A percentile compares a stretch with the other conserved stretches of the same genome.
Conservation (phyloP, 2,888 invertebrate species). For the Tachina fera region DNA sequence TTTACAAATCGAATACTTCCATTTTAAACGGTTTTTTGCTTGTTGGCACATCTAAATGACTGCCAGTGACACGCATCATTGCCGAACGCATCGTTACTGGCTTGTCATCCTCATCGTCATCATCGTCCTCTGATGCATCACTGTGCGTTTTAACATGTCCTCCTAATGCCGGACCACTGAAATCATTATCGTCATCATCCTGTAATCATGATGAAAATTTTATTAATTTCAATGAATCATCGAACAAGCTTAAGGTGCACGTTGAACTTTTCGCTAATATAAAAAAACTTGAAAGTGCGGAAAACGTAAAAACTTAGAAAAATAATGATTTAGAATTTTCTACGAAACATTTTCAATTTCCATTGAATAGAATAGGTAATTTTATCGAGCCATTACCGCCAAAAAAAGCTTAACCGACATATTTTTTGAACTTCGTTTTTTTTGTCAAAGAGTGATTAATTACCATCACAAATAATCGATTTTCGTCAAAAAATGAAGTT, state of each 20-base stretch:
- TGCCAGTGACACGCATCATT: slow-evolving; percentile 74
- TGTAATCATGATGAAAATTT: slow-evolving; percentile 61
- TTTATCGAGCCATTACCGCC: too few relatives aligned
- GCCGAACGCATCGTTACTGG: slow-evolving; percentile 82
- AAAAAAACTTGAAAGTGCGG: neutral
- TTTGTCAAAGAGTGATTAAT: too few relatives aligned
- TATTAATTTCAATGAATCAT: slow-evolving; percentile 4
- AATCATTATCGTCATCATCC: slow-evolving; percentile 83
- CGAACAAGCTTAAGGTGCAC: slow-evolving; percentile 12
- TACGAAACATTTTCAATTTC: too few relatives aligned
- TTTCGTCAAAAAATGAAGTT: too few relatives aligned
- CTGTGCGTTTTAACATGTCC: slow-evolving; percentile 82
- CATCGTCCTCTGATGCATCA: slow-evolving; percentile 82
- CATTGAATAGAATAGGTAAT: too few relatives aligned
- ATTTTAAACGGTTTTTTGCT: slow-evolving; percentile 85
- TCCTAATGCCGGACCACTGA: slow-evolving; percentile 82
- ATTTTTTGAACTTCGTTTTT: too few relatives aligned
- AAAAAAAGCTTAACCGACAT: too few relatives aligned
- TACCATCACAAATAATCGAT: too few relatives aligned
- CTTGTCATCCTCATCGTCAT: slow-evolving; percentile 83
- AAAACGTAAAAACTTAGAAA: neutral
- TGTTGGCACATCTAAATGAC: slow-evolving; percentile 82
- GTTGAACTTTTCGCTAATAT: neutral
- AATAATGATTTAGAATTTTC: too few relatives aligned
- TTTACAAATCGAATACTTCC: slow-evolving; percentile 85